These are phyloP conservation scores for Neodiprion fabricii DNA, from an alignment of 1,140 invertebrate genomes.

Conservation along the genomic window DNA sequence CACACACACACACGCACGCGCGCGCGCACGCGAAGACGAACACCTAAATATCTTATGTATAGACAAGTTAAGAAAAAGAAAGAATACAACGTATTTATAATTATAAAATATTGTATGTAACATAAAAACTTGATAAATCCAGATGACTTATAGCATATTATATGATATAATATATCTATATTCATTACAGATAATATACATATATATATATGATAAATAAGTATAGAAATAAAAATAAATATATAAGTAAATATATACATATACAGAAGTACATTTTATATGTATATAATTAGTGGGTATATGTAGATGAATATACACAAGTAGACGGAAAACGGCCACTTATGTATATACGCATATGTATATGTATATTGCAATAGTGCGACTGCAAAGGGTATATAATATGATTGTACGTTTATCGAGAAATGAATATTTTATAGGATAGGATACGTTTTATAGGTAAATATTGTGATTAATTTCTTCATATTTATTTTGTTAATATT, in stretches of 20 bases:
- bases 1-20: not conserved
- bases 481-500: not conserved
- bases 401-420: constrained; percentile 18
- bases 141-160: not conserved
- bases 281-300: constrained; percentile 12
- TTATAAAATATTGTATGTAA: not conserved
- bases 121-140: not conserved
- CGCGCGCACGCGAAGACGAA: not conserved
- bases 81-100: not conserved
- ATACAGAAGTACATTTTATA: constrained; percentile 26
- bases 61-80: not conserved
- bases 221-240: no score
- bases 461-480: not conserved
- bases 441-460: constrained; percentile 3
- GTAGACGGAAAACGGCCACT: no score
- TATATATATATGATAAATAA: no score
- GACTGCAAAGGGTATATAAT: constrained; percentile 28
- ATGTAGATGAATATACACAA: no score
- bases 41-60: not conserved
- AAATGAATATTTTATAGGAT: not conserved
- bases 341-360: constrained; percentile 25
- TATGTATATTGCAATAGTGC: constrained; percentile 33
- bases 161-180: not conserved
- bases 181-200: not conserved
- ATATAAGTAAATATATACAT: not conserved